Conservation (phyloP, 1,140 invertebrate genomes). For the Drosophila kohkoa region DNA sequence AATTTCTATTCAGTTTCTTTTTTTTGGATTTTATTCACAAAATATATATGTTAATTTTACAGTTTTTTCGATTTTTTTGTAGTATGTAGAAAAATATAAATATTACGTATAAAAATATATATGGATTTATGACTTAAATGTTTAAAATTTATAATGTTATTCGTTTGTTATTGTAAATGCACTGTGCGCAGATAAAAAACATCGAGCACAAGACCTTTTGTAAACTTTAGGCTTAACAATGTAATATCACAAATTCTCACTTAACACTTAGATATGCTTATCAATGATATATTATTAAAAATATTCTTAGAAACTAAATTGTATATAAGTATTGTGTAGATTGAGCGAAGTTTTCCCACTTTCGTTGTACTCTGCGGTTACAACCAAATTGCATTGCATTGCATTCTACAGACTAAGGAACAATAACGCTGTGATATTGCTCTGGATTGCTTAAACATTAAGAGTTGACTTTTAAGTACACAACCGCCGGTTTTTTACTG, state of each 20-base stretch:
- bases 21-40: slow-evolving; percentile 6
- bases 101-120: slow-evolving; percentile 76
- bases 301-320: slow-evolving; percentile 28
- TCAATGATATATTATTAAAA: slow-evolving; percentile 63
- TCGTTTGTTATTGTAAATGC: slow-evolving; percentile 55
- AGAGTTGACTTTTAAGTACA: slow-evolving; percentile 73
- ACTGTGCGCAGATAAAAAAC: slow-evolving; percentile 57
- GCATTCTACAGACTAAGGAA: slow-evolving; percentile 67
- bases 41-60: neutral
- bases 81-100: slow-evolving; percentile 59
- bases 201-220: slow-evolving; percentile 61
- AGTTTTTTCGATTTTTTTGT: slow-evolving; percentile 28
- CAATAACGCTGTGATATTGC: slow-evolving; percentile 80
- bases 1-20: neutral
- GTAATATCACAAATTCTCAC: slow-evolving; percentile 78
- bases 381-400: slow-evolving; percentile 60
- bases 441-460: slow-evolving; percentile 39
- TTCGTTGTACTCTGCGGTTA: slow-evolving; percentile 80
- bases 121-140: slow-evolving; percentile 26
- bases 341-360: slow-evolving; percentile 81
- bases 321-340: slow-evolving; percentile 47
- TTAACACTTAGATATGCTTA: slow-evolving; percentile 61
- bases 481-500: slow-evolving; percentile 67
- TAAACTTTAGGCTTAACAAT: slow-evolving; percentile 77
- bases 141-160: slow-evolving; percentile 30